Conservation (phyloP, 2,113 vertebrate genomes). For the Lates calcarifer region DNA sequence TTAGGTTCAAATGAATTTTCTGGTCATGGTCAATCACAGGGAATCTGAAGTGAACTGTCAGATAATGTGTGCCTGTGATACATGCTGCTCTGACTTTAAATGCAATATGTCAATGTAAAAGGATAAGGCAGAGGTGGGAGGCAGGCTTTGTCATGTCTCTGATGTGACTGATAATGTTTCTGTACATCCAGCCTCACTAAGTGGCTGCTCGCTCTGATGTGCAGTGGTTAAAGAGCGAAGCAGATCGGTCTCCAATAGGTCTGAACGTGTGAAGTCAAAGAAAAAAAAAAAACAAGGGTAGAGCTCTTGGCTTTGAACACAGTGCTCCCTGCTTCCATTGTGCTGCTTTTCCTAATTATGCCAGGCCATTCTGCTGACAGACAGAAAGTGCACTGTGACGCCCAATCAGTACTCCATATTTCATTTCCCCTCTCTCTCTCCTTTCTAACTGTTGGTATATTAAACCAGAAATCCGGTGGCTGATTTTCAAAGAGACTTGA, state of each 20-base stretch:
- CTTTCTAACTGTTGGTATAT: constrained; percentile 62
- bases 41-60: constrained; percentile 14
- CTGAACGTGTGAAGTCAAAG: constrained; percentile 22
- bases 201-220: constrained; percentile 41
- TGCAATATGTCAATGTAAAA: constrained; percentile 36
- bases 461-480: constrained; percentile 72
- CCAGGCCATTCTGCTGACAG: constrained; percentile 70
- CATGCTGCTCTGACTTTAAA: constrained; percentile 34
- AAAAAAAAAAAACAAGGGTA: not conserved
- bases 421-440: constrained; percentile 61
- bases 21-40: constrained; percentile 11
- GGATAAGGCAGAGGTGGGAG: constrained; percentile 28
- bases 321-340: constrained; percentile 46
- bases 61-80: constrained; percentile 15
- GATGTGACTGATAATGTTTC: constrained; percentile 48
- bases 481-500: constrained; percentile 78
- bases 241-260: constrained; percentile 32
- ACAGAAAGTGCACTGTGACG: constrained; percentile 50
- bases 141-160: constrained; percentile 39
- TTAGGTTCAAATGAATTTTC: constrained; percentile 32
- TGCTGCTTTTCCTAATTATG: constrained; percentile 73
- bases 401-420: constrained; percentile 68
- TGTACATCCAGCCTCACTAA: constrained; percentile 37
- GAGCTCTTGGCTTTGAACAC: constrained; percentile 57
- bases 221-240: constrained; percentile 34